Base-by-base conservation (phyloP, 2,797 vertebrate genomes). In the Rhyacichthys aspro region DNA sequence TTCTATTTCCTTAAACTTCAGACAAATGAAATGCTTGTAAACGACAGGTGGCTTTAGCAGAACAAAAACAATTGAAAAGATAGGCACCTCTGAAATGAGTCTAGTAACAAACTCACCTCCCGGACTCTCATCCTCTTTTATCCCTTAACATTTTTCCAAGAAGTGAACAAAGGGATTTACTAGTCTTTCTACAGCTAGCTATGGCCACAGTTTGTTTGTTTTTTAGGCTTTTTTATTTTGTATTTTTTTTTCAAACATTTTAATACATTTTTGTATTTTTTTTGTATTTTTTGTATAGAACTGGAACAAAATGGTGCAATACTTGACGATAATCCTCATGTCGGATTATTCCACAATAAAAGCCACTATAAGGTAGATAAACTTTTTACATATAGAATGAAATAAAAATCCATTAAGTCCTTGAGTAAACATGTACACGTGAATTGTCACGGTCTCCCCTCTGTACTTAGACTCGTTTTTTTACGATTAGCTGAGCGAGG, bases 361-460 rank as follows among this genome's bases (percentile, higher is more conserved):
- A 97, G 95, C 94, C 89, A 96, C 93, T 95, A 94, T 91, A 96
- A 96, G 94, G 95, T 95, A 96, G 94, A 95, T 94, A 92, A 90
- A 94, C 92, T 92, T 93, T 92, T 93, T 94, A 94, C 95, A 95
- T 95, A 89, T 83, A 82, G 81, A 88, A 91, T 75, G 78, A 94
- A 93, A 91, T 93, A 76, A 91, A 91, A 86, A 90, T 89, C 78
- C 88, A 91, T 92, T 86, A 91, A 94, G 94, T 98, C 96, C 95
- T 98, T 97, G 95, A 98, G 96, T 99, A 99, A 98, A 99, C 96
- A 95, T 95, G 93, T 94, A 96, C 95, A 97, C 95, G 6, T 95
- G 94, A 97, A 95, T 94, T 95, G 94, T 94, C 94, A 86, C 93
- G 90, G 54, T 87, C 91, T 91, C 92, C 93, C 94, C 93, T 79